Evolutionary conservation across 2,797 vertebrate species (phyloP), one percentile per base, ranked within the genome.

Genomic region (Cirrhinus molitorella): DNA sequence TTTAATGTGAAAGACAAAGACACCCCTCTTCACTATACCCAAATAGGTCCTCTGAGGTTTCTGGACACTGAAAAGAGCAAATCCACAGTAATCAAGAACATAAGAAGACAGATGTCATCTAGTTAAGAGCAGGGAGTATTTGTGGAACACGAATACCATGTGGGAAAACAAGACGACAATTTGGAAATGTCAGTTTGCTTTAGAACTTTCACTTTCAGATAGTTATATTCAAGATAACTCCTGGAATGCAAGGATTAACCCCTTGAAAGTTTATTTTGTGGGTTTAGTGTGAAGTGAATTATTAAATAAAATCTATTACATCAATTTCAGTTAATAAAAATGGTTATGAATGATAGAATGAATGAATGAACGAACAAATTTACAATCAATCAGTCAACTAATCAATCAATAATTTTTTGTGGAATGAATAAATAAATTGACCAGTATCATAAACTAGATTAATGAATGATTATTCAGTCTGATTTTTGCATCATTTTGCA

Each of bases 71-170:
- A 45, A 79, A 59, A 55, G 67, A 76, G 66, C 17, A 37, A 71
- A 79, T 79, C n/a, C 53, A 40, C 45, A 79, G 75, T 51, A 59
- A 86, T 86, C 66, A 86, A 79, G 40, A 79, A 67, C 51, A 72
- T 40, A 73, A 77, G 47, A 34, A 76, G 77, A 77, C 70, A 84
- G 63, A 82, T 84, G 55, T 73, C 71, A 40, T 74, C 67, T 78
- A 63, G 51, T 82, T 51, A 66, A 74, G 28, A 83, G 43, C 10
- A 28, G 70, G 55, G 61, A 65, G 21, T 80, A 76, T 86, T 61
- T 57, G 49, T 47, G 53, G 25, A 85, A 45, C 49, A 47, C 23
- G 14, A 51, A 76, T 85, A 49, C 80, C 63, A 63, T 71, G 70
- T 82, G 73, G 43, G 47, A 78, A 81, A 78, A 65, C 3, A 49